These are phyloP conservation scores for Leptura quadrifasciata DNA, from an alignment of 2,888 invertebrate species.

Conservation along the genomic window DNA sequence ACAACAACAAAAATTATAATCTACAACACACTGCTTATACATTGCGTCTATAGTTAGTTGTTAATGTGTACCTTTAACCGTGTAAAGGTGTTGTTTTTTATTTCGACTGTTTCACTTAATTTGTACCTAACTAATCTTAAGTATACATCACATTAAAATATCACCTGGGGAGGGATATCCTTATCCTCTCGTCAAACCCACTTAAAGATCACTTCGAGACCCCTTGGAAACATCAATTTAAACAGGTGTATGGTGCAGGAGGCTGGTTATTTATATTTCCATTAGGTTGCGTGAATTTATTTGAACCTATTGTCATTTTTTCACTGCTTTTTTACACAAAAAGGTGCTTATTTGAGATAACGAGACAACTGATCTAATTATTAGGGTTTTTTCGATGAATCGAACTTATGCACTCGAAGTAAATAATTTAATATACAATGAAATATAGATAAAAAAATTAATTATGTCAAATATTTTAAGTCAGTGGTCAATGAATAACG, in stretches of 20 bases:
- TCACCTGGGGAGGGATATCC: slow-evolving; percentile 46
- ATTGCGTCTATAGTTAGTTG: not conserved
- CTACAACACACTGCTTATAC: not conserved
- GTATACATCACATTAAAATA: slow-evolving; percentile 45
- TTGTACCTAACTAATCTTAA: slow-evolving; percentile 49
- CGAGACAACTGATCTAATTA: no score
- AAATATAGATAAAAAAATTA: no score
- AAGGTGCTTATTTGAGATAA: no score
- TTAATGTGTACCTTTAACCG: slow-evolving; percentile 12
- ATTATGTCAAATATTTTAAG: no score
- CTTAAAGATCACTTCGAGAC: slow-evolving; percentile 33
- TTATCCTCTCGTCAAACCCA: slow-evolving; percentile 40
- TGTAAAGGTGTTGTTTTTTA: slow-evolving; percentile 25
- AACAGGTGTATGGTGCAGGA: slow-evolving; percentile 33
- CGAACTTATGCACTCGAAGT: no score
- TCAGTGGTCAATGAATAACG: no score
- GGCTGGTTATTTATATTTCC: slow-evolving; percentile 28
- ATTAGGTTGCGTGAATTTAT: slow-evolving; percentile 13
- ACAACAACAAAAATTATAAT: not conserved
- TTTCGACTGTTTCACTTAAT: slow-evolving; percentile 42
- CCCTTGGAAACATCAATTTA: slow-evolving; percentile 40
- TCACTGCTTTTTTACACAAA: no score
- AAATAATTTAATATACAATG: no score
- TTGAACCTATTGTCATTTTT: not conserved
- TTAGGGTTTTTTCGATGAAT: no score